Base-by-base conservation (phyloP, 2,888 invertebrate genomes). In the Anorthoa munda region DNA sequence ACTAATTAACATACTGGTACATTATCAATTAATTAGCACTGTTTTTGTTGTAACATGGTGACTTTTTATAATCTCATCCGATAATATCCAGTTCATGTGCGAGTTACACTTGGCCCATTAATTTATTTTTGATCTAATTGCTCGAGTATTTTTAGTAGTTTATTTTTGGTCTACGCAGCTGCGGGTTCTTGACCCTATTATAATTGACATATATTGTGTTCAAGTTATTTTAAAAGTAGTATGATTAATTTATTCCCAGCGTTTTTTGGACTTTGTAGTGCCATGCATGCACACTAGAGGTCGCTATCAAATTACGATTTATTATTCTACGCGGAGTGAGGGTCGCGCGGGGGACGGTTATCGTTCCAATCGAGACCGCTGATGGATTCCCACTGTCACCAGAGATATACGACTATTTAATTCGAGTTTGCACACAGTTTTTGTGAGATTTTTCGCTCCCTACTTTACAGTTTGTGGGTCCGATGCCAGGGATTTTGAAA, bases 341-440 rank as follows among this genome's bases (percentile, higher is more conserved):
- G 84, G 80, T 75, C 75, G 82, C 70, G 73, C 70, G 77, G 83
- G 84, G 82, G 82, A 83, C 72, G 88, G 90, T 91, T 92, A 92
- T 92, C 93, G 90, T 83, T 87, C 89, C 91, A 91, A 93, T 93
- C 92, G 91, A 90, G 89, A 87, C 90, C 92, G 87, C 92, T 94
- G 94, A 95, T 94, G 94, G 93, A 94, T 95, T 93, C 92, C 86
- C 89, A 92, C 91, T 93, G 94, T 94, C 94, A 92, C 91, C 87
- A 87, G 88, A 87, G 86, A 94, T 92, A 92, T 94, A 93, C 93
- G 93, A 92, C 94, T 92, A 93, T 95, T 95, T 94, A 95, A 95
- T 95, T 94, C 93, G 92, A 93, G 92, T 94, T 94, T 91, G 90
- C 90, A 89, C 88, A 88, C 90, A 90, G 91, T 94, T 95, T 94